These are phyloP conservation scores for Bombus waltoni DNA, from an alignment of 1,140 invertebrate species.

Conservation along the genomic window DNA sequence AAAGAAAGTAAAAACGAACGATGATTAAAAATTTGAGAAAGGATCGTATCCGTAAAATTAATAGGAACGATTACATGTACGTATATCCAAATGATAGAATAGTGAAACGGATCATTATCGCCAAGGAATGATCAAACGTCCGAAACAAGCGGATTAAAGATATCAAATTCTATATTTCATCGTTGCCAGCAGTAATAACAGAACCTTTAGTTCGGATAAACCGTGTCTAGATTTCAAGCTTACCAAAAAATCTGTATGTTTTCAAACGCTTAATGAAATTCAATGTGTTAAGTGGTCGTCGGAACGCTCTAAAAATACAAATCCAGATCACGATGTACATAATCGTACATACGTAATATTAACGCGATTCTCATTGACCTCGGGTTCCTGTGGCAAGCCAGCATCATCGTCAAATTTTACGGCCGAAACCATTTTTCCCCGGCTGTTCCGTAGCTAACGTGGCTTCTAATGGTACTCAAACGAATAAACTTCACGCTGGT, in stretches of 20 bases:
- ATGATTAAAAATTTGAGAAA: not conserved
- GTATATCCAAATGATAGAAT: not conserved
- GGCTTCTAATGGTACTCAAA: not conserved
- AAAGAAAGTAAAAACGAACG: not conserved
- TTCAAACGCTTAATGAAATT: not conserved
- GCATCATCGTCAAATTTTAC: not conserved
- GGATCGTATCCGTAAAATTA: not conserved
- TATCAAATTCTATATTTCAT: not conserved
- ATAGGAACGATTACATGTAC: not conserved
- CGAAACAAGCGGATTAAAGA: no score
- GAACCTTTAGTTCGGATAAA: not conserved
- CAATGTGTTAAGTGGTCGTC: rapidly evolving
- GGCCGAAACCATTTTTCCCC: no score
- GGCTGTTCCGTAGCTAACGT: not conserved
- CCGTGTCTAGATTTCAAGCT: rapidly evolving
- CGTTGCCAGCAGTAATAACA: no score
- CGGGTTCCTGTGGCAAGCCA: rapidly evolving
- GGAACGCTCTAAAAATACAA: no score
- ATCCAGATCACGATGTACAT: not conserved
- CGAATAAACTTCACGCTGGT: no score
- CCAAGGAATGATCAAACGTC: no score
- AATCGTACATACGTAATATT: not conserved
- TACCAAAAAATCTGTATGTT: not conserved
- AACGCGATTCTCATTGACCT: not conserved
- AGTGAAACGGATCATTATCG: no score